Evolutionary conservation across 1,140 invertebrate species (phyloP).

Genomic region (Drosophila nebulosa): DNA sequence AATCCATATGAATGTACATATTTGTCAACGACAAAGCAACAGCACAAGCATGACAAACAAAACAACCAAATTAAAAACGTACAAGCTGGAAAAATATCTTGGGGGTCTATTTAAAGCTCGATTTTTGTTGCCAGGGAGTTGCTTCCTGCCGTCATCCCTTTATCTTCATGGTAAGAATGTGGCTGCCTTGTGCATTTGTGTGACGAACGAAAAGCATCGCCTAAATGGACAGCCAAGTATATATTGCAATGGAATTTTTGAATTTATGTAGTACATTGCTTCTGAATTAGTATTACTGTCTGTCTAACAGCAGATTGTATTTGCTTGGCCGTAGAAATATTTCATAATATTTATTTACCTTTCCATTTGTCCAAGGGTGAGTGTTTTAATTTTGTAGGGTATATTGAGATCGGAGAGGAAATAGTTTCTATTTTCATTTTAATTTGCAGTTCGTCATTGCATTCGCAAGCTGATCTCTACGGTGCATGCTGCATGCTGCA

Average conservation of each 20-base stretch:
- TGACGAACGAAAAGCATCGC: conserved; percentile 3
- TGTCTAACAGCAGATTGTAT: too few species aligned
- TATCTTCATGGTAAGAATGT: conserved; percentile 29
- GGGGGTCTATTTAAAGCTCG: conserved; percentile 69
- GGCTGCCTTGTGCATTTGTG: conserved; percentile 4
- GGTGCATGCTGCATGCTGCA: conserved; percentile 12
- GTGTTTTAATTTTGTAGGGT: background rate
- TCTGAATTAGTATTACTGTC: too few species aligned
- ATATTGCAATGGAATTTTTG: too few species aligned
- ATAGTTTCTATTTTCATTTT: conserved; percentile 16
- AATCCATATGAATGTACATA: conserved; percentile 41
- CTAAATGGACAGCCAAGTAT: conserved; percentile 58
- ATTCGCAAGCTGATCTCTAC: conserved; percentile 62
- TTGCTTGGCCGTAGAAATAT: too few species aligned
- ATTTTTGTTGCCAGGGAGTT: conserved; percentile 57
- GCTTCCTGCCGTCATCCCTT: conserved; percentile 66
- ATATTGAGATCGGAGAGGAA: background rate
- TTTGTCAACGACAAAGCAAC: conserved; percentile 67
- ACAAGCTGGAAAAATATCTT: conserved; percentile 72
- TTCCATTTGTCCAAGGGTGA: too few species aligned
- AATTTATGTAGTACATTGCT: too few species aligned
- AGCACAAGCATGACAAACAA: conserved; percentile 61
- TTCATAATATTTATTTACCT: too few species aligned
- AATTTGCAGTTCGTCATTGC: conserved; percentile 65
- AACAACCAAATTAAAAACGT: conserved; percentile 66